Percentiles rank a stretch among this genome's conserved stretches.
These are phyloP conservation scores for Tetrax tetrax DNA, from an alignment of 2,113 vertebrate genomes.

Conservation along the genomic window DNA sequence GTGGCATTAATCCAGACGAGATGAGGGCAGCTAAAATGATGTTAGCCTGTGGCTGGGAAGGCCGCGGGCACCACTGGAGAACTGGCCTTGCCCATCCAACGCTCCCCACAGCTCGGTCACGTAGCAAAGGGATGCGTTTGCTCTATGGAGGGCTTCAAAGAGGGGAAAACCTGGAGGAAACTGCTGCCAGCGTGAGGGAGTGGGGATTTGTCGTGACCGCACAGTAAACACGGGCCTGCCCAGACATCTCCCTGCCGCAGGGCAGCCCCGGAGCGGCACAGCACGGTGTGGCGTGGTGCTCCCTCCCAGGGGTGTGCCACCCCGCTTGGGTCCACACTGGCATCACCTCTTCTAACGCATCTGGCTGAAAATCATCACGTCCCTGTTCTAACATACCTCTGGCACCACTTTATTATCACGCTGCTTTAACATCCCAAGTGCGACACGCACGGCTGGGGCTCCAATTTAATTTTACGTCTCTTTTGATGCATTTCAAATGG, in stretches of 20 bases:
- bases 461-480: background rate
- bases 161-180: background rate
- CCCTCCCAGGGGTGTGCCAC: background rate
- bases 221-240: background rate
- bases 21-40: rapidly evolving
- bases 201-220: background rate
- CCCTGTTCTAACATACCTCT: background rate
- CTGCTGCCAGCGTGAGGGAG: background rate
- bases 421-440: background rate
- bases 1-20: background rate
- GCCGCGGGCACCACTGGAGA: background rate
- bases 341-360: background rate
- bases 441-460: rapidly evolving
- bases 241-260: rapidly evolving
- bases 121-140: background rate
- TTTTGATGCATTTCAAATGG: background rate
- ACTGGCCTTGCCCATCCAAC: background rate
- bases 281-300: rapidly evolving
- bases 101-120: background rate
- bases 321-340: rapidly evolving
- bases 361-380: background rate
- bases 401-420: background rate
- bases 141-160: background rate
- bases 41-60: background rate
- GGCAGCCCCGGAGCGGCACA: background rate